Evolutionary conservation across 1,140 invertebrate species (phyloP), one percentile per base, ranked within the genome.

Genomic region (Brevipalpus yothersi): DNA sequence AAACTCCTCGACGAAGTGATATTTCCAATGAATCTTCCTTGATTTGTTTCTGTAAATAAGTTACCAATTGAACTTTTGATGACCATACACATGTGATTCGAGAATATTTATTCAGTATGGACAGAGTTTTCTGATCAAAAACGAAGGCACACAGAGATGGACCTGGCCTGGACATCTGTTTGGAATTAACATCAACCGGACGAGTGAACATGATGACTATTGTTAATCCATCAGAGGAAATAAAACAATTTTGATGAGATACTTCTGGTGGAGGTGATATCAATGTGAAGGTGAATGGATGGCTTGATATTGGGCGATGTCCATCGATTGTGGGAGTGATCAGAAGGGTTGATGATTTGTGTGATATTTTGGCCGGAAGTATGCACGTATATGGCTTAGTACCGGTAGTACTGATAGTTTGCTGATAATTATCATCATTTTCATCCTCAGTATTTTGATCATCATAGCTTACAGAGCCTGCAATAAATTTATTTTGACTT

Each of bases 51-150:
- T 58, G 47, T 12, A 65, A 59, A 56, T 54, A 60, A 21, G 64
- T 62, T 7, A 66, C 61, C 13, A 66, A 45, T 42, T 66, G 65
- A 17, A 62, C 58, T 53, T 65, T 66, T 23, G 65, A 63, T 19
- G 65, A 61, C 65, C 65, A 66, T n/a, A 61, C 17, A 58, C 65
- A 66, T 5, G 41, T 54, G 15, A 56, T 12, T 21, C 54, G 42
- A 47, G 56, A 53, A 54, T 63, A 61, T 56, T 61, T 47, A 8
- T 47, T 62, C 15, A 66, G 39, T 31, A 58, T 47, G 21, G 58
- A 21, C 31, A 66, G 59, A 40, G 63, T 66, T 51, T 59, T 56
- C 15, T 51, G 31, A 49, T 56, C 63, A 15, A 66, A 51, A 19
- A 66, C 56, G 42, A 59, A 49, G 17, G 56, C 53, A 54, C 61